phyloP scores from a whole-genome alignment of 2,888 invertebrate genomes.

The Altica lythri region DNA sequence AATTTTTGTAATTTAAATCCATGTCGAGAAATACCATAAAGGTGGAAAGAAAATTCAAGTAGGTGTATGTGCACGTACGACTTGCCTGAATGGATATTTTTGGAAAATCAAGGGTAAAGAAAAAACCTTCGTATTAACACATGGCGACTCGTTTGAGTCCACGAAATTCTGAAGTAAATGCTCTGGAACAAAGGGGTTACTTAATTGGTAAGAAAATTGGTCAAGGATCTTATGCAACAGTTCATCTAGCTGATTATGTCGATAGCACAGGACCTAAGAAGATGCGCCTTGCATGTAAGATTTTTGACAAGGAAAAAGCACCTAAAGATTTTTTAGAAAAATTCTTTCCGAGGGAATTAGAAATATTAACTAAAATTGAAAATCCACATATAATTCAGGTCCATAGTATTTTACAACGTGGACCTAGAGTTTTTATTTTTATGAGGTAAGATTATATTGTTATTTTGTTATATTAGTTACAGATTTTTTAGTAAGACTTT shows the following conservation, averaged over 20 bases:
- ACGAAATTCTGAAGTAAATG: slow-evolving; percentile 82
- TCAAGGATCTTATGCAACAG: slow-evolving; percentile 89
- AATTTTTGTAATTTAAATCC: slow-evolving; percentile 39
- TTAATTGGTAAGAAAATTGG: slow-evolving; percentile 81
- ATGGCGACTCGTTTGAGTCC: slow-evolving; percentile 77
- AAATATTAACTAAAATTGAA: slow-evolving; percentile 85
- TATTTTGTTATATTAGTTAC: no score
- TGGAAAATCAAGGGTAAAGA: slow-evolving; percentile 38
- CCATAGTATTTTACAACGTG: slow-evolving; percentile 82
- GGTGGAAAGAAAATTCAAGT: slow-evolving; percentile 34
- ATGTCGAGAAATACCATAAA: slow-evolving; percentile 34
- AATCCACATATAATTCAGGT: slow-evolving; percentile 91
- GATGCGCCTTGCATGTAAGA: slow-evolving; percentile 84
- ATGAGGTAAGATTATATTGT: slow-evolving; percentile 66
- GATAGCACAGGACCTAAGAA: slow-evolving; percentile 73
- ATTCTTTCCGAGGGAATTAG: slow-evolving; percentile 91
- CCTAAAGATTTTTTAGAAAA: slow-evolving; percentile 88
- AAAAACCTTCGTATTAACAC: slow-evolving; percentile 33
- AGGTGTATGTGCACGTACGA: slow-evolving; percentile 33
- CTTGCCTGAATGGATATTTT: slow-evolving; percentile 40
- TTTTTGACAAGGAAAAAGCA: slow-evolving; percentile 88
- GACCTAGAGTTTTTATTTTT: slow-evolving; percentile 84
- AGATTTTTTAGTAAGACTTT: slow-evolving; percentile 12
- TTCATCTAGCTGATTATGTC: slow-evolving; percentile 82
- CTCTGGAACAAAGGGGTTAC: slow-evolving; percentile 83